Evolutionary conservation across 2,888 invertebrate genomes (phyloP), one percentile per base, ranked within the genome.

Genomic region (Tipula helvola): DNA sequence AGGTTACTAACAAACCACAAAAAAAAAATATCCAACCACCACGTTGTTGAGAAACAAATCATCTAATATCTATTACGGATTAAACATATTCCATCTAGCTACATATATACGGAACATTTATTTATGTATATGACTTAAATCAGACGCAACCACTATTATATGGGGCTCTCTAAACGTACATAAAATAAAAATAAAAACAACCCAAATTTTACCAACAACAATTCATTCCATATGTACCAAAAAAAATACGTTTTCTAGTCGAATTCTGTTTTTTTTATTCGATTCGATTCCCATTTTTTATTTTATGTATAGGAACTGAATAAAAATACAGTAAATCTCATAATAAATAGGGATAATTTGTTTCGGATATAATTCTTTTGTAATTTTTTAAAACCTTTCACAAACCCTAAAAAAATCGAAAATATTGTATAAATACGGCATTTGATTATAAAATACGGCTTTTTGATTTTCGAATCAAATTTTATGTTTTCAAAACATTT

Each of bases 241-340:
- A 57, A 57, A 57, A 57, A 52, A n/a, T 16, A 52, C 16, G 52
- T 52, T 52, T 71, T 71, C 71, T 18, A 71, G 28, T 71, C 71
- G 28, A 71, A 18, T 28, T 28, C 28, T 1, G 28, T 28, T 28
- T 28, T 28, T 39, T 71, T 71, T 71, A 71, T 71, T 28, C 71
- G 71, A 71, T 71, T 71, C 71, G 71, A 71, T 71, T 71, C 71
- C 71, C 71, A 71, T 71, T 71, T 71, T 71, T 71, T 71, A n/a
- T 71, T 71, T 71, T 71, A 28, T 71, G 4, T 52, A 47, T 8
- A 71, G 71, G 71, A 71, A 71, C 71, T 71, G 71, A 71, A 71
- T 71, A 71, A 71, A 71, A 71, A 71, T 71, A 71, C 71, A 71
- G 71, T 71, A 71, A 71, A 71, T 71, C 71, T 71, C 71, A 71